A percentile compares a stretch with the other conserved stretches of the same genome.
These are phyloP conservation scores for Phrynocephalus versicolor DNA, from an alignment of 2,113 vertebrate genomes.

Conservation along the genomic window DNA sequence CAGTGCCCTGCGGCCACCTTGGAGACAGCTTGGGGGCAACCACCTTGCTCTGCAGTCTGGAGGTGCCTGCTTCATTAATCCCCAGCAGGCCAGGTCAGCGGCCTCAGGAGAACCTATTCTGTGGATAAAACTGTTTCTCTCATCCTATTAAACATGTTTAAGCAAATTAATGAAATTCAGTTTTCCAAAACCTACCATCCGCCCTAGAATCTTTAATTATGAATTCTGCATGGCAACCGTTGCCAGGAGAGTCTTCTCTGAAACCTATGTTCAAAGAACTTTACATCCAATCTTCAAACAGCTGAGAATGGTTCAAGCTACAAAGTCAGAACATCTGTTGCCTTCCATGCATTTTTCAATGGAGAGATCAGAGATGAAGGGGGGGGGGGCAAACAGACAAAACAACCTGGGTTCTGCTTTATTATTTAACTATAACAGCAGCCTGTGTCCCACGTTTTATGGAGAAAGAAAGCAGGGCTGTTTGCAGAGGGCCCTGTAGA, in stretches of 20 bases:
- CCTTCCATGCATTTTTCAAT: slow-evolving; percentile 74
- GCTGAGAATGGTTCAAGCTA: slow-evolving; percentile 70
- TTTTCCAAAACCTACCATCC: slow-evolving; percentile 50
- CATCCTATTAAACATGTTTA: slow-evolving; percentile 47
- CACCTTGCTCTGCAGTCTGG: neutral
- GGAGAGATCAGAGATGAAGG: slow-evolving; percentile 64
- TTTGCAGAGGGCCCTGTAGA: slow-evolving; percentile 35
- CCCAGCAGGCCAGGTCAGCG: rapidly evolving
- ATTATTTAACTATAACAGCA: slow-evolving; percentile 73
- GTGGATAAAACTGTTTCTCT: slow-evolving; percentile 26
- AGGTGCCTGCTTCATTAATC: neutral
- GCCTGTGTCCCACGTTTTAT: slow-evolving; percentile 49
- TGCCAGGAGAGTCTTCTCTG: slow-evolving; percentile 76
- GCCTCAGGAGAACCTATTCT: slow-evolving; percentile 22
- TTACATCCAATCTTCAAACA: slow-evolving; percentile 65
- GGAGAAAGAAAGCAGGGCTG: slow-evolving; percentile 33
- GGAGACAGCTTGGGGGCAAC: slow-evolving; percentile 19
- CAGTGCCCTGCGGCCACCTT: neutral
- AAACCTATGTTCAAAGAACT: slow-evolving; percentile 70
- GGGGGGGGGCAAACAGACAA: slow-evolving; percentile 62
- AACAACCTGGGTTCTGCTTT: slow-evolving; percentile 69
- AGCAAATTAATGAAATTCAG: slow-evolving; percentile 63
- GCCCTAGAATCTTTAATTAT: slow-evolving; percentile 71
- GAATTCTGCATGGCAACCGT: slow-evolving; percentile 77
- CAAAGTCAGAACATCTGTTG: slow-evolving; percentile 76